phyloP scores from a whole-genome alignment of 2,888 invertebrate genomes.

The Bellardia bayeri region DNA sequence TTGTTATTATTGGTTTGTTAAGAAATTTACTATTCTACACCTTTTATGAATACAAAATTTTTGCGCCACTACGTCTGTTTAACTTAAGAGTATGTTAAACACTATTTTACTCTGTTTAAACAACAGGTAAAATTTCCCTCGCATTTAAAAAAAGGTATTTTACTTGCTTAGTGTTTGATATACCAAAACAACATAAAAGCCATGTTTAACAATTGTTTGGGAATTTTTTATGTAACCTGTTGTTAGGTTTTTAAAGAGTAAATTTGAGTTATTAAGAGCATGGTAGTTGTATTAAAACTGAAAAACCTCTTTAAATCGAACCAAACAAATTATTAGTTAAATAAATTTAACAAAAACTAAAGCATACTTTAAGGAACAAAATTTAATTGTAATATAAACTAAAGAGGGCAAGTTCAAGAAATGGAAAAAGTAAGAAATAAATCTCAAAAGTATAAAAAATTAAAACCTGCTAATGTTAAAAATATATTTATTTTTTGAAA shows the following conservation, averaged over 20 bases:
- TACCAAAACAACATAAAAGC: slow-evolving; percentile 18
- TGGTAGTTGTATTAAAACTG: not conserved
- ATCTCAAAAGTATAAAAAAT: no score
- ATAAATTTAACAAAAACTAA: not conserved
- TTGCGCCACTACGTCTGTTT: slow-evolving; percentile 79
- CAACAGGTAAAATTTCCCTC: slow-evolving; percentile 77
- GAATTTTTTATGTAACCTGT: slow-evolving; percentile 63
- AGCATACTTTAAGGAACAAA: slow-evolving; percentile 34
- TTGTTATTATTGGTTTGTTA: slow-evolving; percentile 32
- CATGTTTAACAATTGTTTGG: slow-evolving; percentile 66
- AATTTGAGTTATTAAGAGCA: not conserved
- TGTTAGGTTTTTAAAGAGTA: slow-evolving; percentile 24
- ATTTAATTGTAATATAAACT: not conserved
- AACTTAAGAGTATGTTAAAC: slow-evolving; percentile 78
- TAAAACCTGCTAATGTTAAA: no score
- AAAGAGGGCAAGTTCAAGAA: not conserved
- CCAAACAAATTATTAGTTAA: not conserved
- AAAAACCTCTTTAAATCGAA: not conserved
- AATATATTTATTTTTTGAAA: no score
- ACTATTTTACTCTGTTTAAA: slow-evolving; percentile 74
- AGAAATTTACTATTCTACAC: slow-evolving; percentile 8
- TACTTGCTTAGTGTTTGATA: not conserved
- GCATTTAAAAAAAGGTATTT: slow-evolving; percentile 50
- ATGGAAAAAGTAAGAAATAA: no score
- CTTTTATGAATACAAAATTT: slow-evolving; percentile 40